These are phyloP conservation scores for Gasterosteus nipponicus DNA, from an alignment of 2,113 vertebrate genomes.

Conservation along the genomic window DNA sequence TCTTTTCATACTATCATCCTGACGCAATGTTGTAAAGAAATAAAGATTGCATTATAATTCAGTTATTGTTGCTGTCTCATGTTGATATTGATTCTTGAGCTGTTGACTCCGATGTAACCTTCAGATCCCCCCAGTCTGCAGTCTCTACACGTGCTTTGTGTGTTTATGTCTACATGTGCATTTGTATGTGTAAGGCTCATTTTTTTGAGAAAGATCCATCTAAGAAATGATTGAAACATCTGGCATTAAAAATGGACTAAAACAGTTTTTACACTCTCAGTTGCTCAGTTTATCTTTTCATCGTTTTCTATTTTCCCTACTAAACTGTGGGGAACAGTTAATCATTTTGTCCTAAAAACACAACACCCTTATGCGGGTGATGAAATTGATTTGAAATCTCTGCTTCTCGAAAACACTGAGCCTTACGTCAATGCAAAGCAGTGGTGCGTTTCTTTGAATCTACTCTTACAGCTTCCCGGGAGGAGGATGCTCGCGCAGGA, in stretches of 20 bases:
- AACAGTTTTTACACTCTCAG: not conserved
- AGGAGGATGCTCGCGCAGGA: slow-evolving; percentile 27
- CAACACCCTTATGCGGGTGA: not conserved
- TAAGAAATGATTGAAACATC: not conserved
- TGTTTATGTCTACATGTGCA: slow-evolving; percentile 31
- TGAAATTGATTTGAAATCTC: not conserved
- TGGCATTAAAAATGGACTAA: not conserved
- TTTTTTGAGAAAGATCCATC: slow-evolving; percentile 28
- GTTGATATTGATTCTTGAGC: slow-evolving; percentile 37
- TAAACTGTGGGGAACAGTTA: not conserved
- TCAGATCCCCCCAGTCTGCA: slow-evolving; percentile 50
- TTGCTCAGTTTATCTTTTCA: not conserved
- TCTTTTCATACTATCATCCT: not conserved
- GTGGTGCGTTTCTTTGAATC: slow-evolving; percentile 26
- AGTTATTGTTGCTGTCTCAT: slow-evolving; percentile 32
- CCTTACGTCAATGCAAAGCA: slow-evolving; percentile 23
- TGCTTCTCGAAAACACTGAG: slow-evolving; percentile 44
- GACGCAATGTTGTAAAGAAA: slow-evolving; percentile 4
- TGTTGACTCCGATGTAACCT: slow-evolving; percentile 52
- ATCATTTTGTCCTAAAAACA: not conserved
- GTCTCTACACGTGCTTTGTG: slow-evolving; percentile 41
- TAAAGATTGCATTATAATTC: not conserved
- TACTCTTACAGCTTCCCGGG: slow-evolving; percentile 43
- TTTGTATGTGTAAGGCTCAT: slow-evolving; percentile 50
- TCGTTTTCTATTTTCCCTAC: not conserved